Evolutionary conservation across 2,797 vertebrate species (phyloP).

Genomic region (Halcyon badia): DNA sequence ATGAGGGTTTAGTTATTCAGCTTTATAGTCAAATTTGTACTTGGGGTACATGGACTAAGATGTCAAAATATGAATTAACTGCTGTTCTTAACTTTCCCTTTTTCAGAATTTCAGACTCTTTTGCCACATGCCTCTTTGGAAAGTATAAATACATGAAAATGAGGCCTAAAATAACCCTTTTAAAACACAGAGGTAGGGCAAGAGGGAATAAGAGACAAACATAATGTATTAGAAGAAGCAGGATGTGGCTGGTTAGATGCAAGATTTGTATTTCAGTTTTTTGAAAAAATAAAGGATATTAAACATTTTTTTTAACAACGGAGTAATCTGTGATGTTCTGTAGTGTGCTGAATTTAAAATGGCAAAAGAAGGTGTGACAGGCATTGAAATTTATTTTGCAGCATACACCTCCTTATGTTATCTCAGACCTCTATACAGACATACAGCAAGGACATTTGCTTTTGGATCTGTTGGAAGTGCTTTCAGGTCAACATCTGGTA

Average conservation of each 20-base stretch:
- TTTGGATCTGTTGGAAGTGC: slow-evolving; percentile 94
- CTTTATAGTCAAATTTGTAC: neutral
- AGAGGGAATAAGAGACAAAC: neutral
- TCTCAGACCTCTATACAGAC: slow-evolving; percentile 91
- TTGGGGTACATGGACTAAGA: neutral
- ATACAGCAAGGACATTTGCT: slow-evolving; percentile 90
- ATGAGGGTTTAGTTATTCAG: neutral
- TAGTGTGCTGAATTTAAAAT: neutral
- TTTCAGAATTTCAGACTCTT: neutral
- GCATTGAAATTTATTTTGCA: slow-evolving; percentile 70
- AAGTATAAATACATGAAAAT: neutral
- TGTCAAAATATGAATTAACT: neutral
- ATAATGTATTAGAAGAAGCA: neutral
- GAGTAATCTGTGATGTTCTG: neutral
- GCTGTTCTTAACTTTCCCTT: neutral
- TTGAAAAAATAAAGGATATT: neutral
- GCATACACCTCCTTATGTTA: slow-evolving; percentile 83
- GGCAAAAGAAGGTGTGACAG: neutral
- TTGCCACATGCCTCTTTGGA: neutral
- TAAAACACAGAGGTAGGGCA: neutral
- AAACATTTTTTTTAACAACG: neutral
- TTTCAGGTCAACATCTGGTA: slow-evolving; percentile 92
- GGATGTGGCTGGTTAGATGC: neutral
- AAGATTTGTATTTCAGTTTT: neutral
- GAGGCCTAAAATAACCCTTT: neutral